Evolutionary conservation across 2,797 vertebrate species (phyloP), one percentile per base, ranked within the genome.

Genomic region (Buceros bicornis): DNA sequence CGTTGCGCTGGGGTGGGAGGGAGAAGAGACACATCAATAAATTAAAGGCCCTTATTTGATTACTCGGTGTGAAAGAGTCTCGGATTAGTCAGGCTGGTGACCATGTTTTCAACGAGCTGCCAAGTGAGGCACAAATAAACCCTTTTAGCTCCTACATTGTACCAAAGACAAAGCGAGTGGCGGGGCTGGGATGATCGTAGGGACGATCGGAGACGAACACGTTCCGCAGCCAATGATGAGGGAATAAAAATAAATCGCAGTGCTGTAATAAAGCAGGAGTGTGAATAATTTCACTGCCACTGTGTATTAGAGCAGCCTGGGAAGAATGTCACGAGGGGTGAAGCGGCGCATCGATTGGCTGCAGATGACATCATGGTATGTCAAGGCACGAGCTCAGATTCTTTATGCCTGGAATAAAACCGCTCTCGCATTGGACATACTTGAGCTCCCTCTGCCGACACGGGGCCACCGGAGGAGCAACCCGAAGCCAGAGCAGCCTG

Each of bases 311-410:
- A 88, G 95, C 95, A 95, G 93, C 73, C 96, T 89, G 95, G 89
- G 81, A 78, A 93, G 96, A 95, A 82, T 81, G 48, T 67, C 96
- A 95, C 93, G 82, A 93, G 97, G 96, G 96, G 19, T 21, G 81
- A 62, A 78, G 47, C 84, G 10, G 78, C 22, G 4, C 90, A 97
- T 95, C 96, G 82, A 99, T 99, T 99, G 99, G 99, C 97, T 98
- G 92, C 80, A 97, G 98, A 99, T 99, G 99, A 99, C 99, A 98
- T 99, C 99, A 99, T 98, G 90, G 31, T 90, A 76, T 92, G 96
- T 60, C 85, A 92, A 97, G 91, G 95, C 90, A 76, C n/a, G 1
- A 62, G 93, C 78, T 94, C 90, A 5, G 71, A 93, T 22, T 88
- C 83, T 91, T 84, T 72, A 90, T 82, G 60, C 45, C 58, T 2